These are phyloP conservation scores for Clarias platycephalus DNA, from an alignment of 2,797 vertebrate genomes.

Conservation along the genomic window DNA sequence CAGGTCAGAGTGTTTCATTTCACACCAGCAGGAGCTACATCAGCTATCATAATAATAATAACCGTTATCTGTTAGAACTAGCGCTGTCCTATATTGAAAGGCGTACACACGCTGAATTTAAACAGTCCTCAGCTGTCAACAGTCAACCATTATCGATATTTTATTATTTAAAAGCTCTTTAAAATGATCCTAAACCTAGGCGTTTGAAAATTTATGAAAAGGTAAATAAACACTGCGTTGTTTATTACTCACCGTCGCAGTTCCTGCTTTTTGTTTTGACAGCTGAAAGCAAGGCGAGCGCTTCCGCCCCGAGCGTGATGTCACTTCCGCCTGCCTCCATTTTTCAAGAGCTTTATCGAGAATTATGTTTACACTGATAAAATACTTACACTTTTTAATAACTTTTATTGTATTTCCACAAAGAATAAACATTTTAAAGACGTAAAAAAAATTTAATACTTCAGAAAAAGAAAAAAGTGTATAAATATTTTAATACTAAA, in stretches of 20 bases:
- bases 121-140: background rate
- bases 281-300: conserved; percentile 64
- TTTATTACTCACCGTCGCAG: conserved; percentile 73
- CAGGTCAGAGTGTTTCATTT: background rate
- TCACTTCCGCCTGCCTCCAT: conserved; percentile 44
- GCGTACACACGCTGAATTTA: background rate
- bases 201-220: conserved; percentile 8
- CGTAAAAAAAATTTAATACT: no score
- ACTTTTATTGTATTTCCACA: background rate
- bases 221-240: background rate
- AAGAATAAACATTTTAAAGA: background rate
- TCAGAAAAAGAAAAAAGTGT: background rate
- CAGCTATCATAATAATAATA: background rate
- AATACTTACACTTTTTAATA: no score
- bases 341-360: background rate
- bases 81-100: background rate
- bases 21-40: background rate
- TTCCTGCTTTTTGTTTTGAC: conserved; percentile 75
- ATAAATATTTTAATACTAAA: no score
- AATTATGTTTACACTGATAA: background rate
- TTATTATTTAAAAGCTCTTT: background rate
- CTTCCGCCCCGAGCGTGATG: conserved; percentile 70
- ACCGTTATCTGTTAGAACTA: background rate
- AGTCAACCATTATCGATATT: background rate
- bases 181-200: background rate